These are phyloP conservation scores for Porphyrio hochstetteri DNA, from an alignment of 2,113 vertebrate genomes.

Conservation along the genomic window DNA sequence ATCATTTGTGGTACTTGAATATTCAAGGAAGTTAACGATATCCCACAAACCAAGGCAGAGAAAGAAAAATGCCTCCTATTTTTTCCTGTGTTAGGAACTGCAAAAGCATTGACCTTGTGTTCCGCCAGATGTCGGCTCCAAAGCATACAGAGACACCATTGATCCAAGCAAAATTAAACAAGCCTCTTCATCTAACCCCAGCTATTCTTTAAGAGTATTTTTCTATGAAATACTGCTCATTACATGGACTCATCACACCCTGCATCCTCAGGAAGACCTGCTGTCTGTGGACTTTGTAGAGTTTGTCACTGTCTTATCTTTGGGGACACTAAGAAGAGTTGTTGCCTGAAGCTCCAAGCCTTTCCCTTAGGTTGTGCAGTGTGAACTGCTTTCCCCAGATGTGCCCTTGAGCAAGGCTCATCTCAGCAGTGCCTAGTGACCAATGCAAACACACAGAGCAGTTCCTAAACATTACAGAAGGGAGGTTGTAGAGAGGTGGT, in stretches of 20 bases:
- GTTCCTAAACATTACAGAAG: background rate
- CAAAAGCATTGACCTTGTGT: background rate
- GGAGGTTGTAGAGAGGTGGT: no score
- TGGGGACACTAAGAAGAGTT: background rate
- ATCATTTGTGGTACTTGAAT: background rate
- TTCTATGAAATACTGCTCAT: background rate
- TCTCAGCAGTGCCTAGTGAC: background rate
- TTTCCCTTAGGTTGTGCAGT: background rate
- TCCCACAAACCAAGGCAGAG: background rate
- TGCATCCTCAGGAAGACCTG: background rate
- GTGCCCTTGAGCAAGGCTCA: background rate
- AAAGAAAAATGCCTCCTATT: background rate
- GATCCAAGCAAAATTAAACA: background rate
- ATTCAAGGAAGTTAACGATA: background rate
- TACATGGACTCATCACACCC: background rate
- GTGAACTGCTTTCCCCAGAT: background rate
- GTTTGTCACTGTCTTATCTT: background rate
- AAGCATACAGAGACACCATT: background rate
- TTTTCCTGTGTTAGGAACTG: background rate
- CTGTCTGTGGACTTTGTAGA: background rate
- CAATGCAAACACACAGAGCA: background rate
- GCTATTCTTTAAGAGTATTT: background rate
- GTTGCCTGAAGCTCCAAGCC: background rate
- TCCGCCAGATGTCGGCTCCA: background rate
- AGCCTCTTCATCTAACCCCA: background rate